Base-by-base conservation (phyloP, 1,140 invertebrate genomes). In the Eriosoma lanigerum region DNA sequence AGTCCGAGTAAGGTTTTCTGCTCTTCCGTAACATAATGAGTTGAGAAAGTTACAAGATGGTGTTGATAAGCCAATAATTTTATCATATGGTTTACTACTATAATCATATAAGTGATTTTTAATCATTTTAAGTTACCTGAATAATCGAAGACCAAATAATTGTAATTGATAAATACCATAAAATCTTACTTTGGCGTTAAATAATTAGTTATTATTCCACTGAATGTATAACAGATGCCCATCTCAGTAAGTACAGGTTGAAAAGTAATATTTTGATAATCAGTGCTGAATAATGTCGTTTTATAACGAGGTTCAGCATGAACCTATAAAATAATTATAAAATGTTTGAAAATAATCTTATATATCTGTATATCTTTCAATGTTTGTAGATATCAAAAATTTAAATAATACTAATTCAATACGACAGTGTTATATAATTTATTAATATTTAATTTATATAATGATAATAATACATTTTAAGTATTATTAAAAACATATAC, bases 11-110 rank as follows among this genome's bases (percentile, higher is more conserved):
- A 83, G 52, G 29, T 83, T 80, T 81, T 83, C 83, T 70, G 83
- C 81, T 58, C 83, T 82, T n/a, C 80, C 82, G 50, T 84, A 84
- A 76, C 84, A 84, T n/a, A 84, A 52, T 13, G 84, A 83, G 50
- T 83, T 83, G 12, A 84, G 73, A 68, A 83, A 83, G 64, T 83
- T 84, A 46, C 84, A 84, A 5, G 81, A 73, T 19, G 83, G 83
- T n/a, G 80, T 56, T 15, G 78, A 48, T 9, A 52, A 60, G 46
- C n/a, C n/a, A n/a, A 82, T 48, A 46, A 70, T 52, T 21, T 50
- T 44, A 50, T 58, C 46, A 21, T 21, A 21, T n/a, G n/a, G 21
- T 68, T 54, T 44, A n/a, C 26, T 48, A 24, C 64, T 80, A 38
- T 12, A 48, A 68, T 44, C 17, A 44, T 66, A 73, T 54, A 38